A percentile compares a stretch with the other conserved stretches of the same genome.
phyloP scores from a whole-genome alignment of 2,888 invertebrate genomes.

The Microdon myrmicae region DNA sequence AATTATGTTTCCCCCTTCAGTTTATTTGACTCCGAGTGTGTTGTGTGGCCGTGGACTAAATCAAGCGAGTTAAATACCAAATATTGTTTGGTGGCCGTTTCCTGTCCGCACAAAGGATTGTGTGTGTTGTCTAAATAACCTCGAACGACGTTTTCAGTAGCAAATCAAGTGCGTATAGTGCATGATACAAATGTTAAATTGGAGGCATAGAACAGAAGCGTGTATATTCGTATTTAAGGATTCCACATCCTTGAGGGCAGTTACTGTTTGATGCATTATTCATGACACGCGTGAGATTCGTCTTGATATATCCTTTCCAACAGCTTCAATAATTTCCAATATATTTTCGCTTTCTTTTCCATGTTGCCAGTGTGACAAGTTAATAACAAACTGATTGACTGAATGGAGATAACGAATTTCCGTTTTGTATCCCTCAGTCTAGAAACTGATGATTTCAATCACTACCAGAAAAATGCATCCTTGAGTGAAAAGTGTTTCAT shows the following conservation, averaged over 20 bases:
- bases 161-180: conserved; percentile 49
- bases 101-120: conserved; percentile 46
- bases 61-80: conserved; percentile 52
- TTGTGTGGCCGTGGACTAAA: conserved; percentile 32
- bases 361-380: conserved; percentile 45
- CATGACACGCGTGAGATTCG: conserved; percentile 34
- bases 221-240: conserved; percentile 50
- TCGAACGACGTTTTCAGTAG: conserved; percentile 43
- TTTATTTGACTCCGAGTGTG: conserved; percentile 18
- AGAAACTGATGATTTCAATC: conserved; percentile 36
- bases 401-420: conserved; percentile 54
- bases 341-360: conserved; percentile 18
- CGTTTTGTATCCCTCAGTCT: conserved; percentile 28
- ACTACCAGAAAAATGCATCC: conserved; percentile 46
- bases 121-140: conserved; percentile 50
- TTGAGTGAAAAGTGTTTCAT: conserved; percentile 39
- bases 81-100: conserved; percentile 51
- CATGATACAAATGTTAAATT: conserved; percentile 52
- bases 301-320: conserved; percentile 27
- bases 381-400: conserved; percentile 55
- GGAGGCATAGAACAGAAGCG: too few relatives aligned
- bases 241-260: conserved; percentile 23
- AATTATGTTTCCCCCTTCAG: conserved; percentile 46
- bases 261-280: conserved; percentile 40
- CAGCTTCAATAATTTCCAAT: conserved; percentile 25